Evolutionary conservation across 1,140 invertebrate species (phyloP), one percentile per base, ranked within the genome.

Genomic region (Drosophila gunungcola): DNA sequence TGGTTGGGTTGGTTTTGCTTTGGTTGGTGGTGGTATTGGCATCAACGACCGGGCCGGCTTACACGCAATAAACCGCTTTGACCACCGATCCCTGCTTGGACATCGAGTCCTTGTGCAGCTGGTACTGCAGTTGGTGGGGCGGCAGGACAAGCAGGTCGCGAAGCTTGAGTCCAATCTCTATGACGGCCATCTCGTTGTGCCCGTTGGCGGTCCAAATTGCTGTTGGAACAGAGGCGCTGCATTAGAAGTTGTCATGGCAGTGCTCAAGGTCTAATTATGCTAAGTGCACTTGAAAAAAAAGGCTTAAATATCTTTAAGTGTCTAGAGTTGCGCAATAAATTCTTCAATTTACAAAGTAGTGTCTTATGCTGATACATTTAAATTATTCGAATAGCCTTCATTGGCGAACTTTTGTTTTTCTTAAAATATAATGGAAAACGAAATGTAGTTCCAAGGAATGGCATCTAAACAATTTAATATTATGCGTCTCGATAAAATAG

Each of bases 181-280:
- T 91, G 73, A 96, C 96, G 61, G 96, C 96, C 65, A 96, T 94
- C 77, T 94, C 93, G 86, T 96, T 96, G 54, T 94, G 94, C 36
- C 96, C 95, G 94, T 99, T 96, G 52, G 95, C 95, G 54, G 98
- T 99, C 99, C 99, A 99, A 68, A 99, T 93, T 77, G 93, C 95
- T 95, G 54, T 6, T 12, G 45, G 13, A 38, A 29, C 2, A 55
- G 16, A 41, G 53, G n/a, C 27, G 25, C 36, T 27, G 10, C 3
- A 9, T 16, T 48, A 41, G 48, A n/a, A 46, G 36, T 39, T 36
- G 63, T 49, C 64, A 41, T 29, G 34, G 10, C 10, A 34, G 11
- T 1, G 16, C 25, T 27, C 25, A 56, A 16, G 32, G 48, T 29
- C 48, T 16, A 34, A n/a, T 16, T 4, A 51, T 9, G 48, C 53